Evolutionary conservation across 2,888 invertebrate species (phyloP).

Genomic region (Drosophila vallismaia): DNA sequence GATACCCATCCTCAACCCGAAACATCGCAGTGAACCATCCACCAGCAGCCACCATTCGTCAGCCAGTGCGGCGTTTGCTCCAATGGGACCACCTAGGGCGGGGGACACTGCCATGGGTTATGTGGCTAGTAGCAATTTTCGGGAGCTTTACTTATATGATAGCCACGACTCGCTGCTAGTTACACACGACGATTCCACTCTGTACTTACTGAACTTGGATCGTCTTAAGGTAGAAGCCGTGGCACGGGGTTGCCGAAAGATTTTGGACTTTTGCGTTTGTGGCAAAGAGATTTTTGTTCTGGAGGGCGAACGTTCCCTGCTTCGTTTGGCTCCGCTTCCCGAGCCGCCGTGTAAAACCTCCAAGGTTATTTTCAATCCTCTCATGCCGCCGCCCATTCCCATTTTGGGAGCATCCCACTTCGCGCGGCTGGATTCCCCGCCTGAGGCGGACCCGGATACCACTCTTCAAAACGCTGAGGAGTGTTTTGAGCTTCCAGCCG

Average conservation of each 20-base stretch:
- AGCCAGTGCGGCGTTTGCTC: neutral
- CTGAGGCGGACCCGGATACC: conserved; percentile 70
- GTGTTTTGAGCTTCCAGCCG: conserved; percentile 89
- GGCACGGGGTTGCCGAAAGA: conserved; percentile 87
- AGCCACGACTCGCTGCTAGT: conserved; percentile 88
- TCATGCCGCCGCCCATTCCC: conserved; percentile 82
- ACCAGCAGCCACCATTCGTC: neutral
- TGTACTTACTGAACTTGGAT: conserved; percentile 91
- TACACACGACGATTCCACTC: conserved; percentile 88
- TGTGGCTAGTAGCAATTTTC: conserved; percentile 85
- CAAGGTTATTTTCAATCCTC: conserved; percentile 82
- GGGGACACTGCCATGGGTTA: conserved; percentile 31
- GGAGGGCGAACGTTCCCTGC: conserved; percentile 90
- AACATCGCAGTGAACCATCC: conserved; percentile 42
- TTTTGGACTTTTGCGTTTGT: conserved; percentile 79
- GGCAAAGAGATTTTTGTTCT: conserved; percentile 90
- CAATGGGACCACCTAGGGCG: neutral
- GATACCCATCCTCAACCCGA: conserved; percentile 90
- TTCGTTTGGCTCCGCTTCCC: conserved; percentile 91
- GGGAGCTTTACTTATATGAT: conserved; percentile 87
- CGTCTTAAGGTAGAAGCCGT: conserved; percentile 88
- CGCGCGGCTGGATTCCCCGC: conserved; percentile 79
- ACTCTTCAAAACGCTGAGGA: conserved; percentile 88
- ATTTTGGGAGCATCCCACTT: conserved; percentile 62
- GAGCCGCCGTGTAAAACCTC: conserved; percentile 85